Evolutionary conservation across 2,797 vertebrate species (phyloP).

Genomic region (Malacoctenus gilli): DNA sequence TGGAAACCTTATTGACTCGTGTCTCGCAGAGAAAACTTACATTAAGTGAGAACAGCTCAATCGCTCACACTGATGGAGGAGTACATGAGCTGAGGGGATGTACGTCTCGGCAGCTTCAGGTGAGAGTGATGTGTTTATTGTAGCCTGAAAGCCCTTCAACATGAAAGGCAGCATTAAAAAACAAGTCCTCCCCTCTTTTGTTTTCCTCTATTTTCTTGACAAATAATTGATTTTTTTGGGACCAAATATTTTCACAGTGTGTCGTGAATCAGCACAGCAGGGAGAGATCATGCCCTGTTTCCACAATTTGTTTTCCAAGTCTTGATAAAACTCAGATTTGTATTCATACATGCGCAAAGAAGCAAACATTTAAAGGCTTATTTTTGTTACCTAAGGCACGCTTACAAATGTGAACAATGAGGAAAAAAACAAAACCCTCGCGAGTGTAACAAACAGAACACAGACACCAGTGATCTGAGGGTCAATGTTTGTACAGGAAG

Average conservation of each 20-base stretch:
- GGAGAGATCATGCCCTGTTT: slow-evolving; percentile 4
- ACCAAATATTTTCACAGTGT: slow-evolving; percentile 1
- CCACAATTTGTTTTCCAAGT: slow-evolving; percentile 4
- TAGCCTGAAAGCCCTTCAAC: no score
- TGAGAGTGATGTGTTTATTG: neutral
- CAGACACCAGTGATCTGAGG: slow-evolving; percentile 1
- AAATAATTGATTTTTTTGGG: neutral
- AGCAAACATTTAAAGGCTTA: slow-evolving; percentile 1
- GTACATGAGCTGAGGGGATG: neutral
- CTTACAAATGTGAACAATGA: slow-evolving; percentile 1
- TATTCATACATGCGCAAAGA: neutral
- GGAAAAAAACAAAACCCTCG: slow-evolving; percentile 13
- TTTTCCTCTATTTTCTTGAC: neutral
- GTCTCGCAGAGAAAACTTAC: neutral
- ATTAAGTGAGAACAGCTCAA: slow-evolving; percentile 2
- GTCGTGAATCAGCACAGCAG: neutral
- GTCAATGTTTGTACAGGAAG: neutral
- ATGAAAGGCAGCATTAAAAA: no score
- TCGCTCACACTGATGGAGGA: neutral
- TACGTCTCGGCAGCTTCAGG: neutral
- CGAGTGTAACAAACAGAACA: slow-evolving; percentile 15
- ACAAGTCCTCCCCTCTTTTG: no score
- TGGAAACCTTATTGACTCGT: neutral
- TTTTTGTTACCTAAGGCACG: slow-evolving; percentile 11
- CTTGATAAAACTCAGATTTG: slow-evolving; percentile 15